A percentile compares a stretch with the other conserved stretches of the same genome.
phyloP scores from a whole-genome alignment of 2,113 vertebrate species.

The Otolemur garnettii region DNA sequence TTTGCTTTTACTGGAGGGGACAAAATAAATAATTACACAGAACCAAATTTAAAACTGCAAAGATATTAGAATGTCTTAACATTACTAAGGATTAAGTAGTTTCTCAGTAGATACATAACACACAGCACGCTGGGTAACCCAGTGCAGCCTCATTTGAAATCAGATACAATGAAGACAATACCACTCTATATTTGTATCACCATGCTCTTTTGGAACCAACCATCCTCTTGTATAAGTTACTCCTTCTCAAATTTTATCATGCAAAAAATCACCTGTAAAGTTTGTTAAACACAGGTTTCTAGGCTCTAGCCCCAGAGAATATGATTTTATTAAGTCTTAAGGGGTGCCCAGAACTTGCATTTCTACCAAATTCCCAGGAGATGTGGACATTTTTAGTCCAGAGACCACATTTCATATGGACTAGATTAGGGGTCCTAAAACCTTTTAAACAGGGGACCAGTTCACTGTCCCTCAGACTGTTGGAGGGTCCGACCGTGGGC shows the following conservation, averaged over 20 bases:
- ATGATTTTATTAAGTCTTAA: not conserved
- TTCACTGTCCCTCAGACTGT: too few species aligned
- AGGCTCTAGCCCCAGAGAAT: not conserved
- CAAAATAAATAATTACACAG: constrained; percentile 8
- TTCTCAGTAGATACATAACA: not conserved
- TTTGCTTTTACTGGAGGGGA: not conserved
- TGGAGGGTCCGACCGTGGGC: too few species aligned
- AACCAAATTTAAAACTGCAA: not conserved
- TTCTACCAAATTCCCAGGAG: constrained; percentile 13
- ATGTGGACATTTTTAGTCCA: not conserved
- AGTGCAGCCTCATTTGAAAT: not conserved
- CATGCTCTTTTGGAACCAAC: not conserved
- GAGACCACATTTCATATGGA: not conserved
- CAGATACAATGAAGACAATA: not conserved
- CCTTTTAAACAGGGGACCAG: too few species aligned
- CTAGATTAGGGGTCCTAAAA: not conserved
- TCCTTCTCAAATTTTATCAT: not conserved
- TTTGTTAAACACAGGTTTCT: not conserved
- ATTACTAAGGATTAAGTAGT: not conserved
- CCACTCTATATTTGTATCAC: not conserved
- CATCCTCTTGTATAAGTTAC: not conserved
- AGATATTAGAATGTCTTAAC: not conserved
- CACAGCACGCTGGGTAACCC: not conserved
- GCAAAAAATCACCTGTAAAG: not conserved
- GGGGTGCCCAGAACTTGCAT: not conserved